Base-by-base conservation (phyloP, 2,113 vertebrate genomes). In the Rynchops niger region DNA sequence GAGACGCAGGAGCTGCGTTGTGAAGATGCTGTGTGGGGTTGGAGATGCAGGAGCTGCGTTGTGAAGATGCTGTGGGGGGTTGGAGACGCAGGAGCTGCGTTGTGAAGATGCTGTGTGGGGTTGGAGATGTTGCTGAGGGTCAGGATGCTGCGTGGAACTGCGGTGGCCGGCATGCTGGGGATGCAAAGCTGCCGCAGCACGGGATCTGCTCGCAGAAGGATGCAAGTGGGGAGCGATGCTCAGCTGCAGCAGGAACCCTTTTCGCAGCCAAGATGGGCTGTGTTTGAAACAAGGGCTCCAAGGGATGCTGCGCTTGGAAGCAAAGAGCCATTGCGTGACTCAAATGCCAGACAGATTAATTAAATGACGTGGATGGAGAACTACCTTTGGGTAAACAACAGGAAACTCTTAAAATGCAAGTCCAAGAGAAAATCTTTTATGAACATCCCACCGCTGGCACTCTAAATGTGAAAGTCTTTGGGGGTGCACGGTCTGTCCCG, bases 311-410 rank as follows among this genome's bases (percentile, higher is more conserved):
- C 10, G 10, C 69, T 45, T 45, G 23, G 49, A 81, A 80, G 21
- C 4, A 23, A 77, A 77, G 34, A 86, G 56, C 34, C 40, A 16
- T 1, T 11, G 29, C 38, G 40, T 3, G n/a, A 66, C 58, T 26
- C 12, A 25, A 36, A 27, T 1, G 11, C 18, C 43, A 58, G 38
- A 14, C 5, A 32, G 50, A 53, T 38, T 25, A 36, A 79, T 53
- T 36, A 49, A 67, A 36, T 2, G 2, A 27, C 6, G 9, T 3
- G 0, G 2, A 56, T 11, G 58, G 42, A 90, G 49, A 74, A 43
- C 25, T 38, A 42, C 6, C 36, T 12, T 61, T 43, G 22, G 9
- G 42, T n/a, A 32, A 81, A 69, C 32, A 50, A 20, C 1, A 6
- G 59, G 73, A 50, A 80, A 40, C 5, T 30, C 58, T 53, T 34